Evolutionary conservation across 1,140 invertebrate species (phyloP).

Genomic region (Drosophila pseudoobscura): DNA sequence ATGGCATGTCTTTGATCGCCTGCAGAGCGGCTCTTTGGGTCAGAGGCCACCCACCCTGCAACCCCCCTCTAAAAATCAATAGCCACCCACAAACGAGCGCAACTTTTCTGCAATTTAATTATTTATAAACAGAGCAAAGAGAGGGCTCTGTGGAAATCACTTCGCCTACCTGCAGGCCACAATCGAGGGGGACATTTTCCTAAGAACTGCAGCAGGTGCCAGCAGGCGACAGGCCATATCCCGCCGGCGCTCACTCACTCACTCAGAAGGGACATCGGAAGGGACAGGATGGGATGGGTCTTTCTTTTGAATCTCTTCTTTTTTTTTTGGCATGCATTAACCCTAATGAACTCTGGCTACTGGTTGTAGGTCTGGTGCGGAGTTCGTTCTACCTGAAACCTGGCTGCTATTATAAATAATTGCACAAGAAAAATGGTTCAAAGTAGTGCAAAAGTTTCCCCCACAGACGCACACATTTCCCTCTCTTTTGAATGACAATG

Average conservation of each 20-base stretch:
- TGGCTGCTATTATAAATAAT: conserved; percentile 76
- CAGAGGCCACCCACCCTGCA: conserved; percentile 18
- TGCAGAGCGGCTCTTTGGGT: conserved; percentile 3
- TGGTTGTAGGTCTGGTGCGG: conserved; percentile 29
- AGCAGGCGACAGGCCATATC: conserved; percentile 4
- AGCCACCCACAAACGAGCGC: conserved; percentile 11
- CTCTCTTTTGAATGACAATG: conserved; percentile 34
- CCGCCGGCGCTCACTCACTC: background rate
- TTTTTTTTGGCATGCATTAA: conserved; percentile 75
- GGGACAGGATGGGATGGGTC: conserved; percentile 21
- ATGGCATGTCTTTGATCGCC: conserved; percentile 45
- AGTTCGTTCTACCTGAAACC: conserved; percentile 51
- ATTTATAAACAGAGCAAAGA: conserved; percentile 56
- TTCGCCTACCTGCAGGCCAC: conserved; percentile 45
- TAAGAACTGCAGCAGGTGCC: conserved; percentile 72
- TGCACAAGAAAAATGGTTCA: conserved; percentile 75
- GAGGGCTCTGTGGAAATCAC: conserved; percentile 30
- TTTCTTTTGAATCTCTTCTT: conserved; percentile 41
- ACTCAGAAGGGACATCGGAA: background rate
- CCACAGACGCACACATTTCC: background rate
- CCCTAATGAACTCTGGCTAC: conserved; percentile 68
- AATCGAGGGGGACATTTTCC: conserved; percentile 53
- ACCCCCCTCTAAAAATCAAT: conserved; percentile 48
- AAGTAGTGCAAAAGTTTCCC: conserved; percentile 61
- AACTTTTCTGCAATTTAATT: conserved; percentile 56